Percentiles rank a stretch among this genome's conserved stretches.
Evolutionary conservation across 2,113 vertebrate species (phyloP).

Genomic region (Budorcas taxicolor): DNA sequence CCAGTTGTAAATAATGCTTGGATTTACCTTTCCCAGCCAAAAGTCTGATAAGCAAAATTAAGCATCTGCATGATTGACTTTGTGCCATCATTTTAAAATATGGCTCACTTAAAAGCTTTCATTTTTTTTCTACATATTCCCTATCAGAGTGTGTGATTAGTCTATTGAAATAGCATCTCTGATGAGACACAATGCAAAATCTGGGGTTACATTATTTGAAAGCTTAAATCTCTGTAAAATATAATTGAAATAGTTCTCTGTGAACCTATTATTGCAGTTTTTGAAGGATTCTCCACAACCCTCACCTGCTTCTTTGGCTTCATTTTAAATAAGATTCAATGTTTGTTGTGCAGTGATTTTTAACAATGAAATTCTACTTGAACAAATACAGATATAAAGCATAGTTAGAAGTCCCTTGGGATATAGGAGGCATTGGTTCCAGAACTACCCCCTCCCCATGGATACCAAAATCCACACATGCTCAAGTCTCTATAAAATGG

Average conservation of each 20-base stretch:
- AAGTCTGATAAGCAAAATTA: not conserved
- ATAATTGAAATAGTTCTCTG: not conserved
- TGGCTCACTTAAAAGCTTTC: not conserved
- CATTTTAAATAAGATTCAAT: not conserved
- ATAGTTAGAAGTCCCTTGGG: not conserved
- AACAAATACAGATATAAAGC: not conserved
- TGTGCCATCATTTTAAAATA: not conserved
- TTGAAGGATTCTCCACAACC: not conserved
- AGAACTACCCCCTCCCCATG: no score
- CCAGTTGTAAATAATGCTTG: not conserved
- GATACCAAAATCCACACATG: not conserved
- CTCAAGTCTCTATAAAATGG: not conserved
- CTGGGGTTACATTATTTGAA: not conserved
- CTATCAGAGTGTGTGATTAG: not conserved
- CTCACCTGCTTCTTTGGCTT: not conserved
- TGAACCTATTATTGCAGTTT: not conserved
- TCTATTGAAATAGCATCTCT: not conserved
- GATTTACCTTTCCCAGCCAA: not conserved
- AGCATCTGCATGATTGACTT: not conserved
- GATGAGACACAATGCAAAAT: not conserved
- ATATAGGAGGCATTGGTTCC: not conserved
- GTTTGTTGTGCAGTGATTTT: not conserved
- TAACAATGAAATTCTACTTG: not conserved
- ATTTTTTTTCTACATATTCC: not conserved
- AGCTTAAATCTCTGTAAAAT: not conserved